Percentiles rank a stretch among this genome's conserved stretches.
These are phyloP conservation scores for Odocoileus virginianus DNA, from an alignment of 2,113 vertebrate species.

Conservation along the genomic window DNA sequence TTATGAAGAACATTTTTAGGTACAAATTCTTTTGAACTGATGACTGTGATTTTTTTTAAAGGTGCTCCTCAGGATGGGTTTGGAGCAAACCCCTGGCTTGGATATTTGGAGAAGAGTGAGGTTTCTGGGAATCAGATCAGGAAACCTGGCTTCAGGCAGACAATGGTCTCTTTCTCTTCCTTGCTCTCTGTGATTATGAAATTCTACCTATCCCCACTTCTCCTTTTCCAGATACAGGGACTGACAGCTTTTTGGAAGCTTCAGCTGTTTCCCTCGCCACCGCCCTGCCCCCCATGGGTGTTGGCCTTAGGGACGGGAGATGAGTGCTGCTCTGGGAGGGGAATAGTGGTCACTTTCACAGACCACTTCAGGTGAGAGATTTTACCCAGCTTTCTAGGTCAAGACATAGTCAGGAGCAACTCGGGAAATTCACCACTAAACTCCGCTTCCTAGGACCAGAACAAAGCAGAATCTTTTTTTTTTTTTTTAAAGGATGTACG, in stretches of 20 bases:
- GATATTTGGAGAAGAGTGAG: background rate
- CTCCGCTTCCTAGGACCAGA: background rate
- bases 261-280: background rate
- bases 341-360: background rate
- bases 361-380: too few relatives aligned
- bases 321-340: background rate
- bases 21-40: background rate
- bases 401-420: background rate
- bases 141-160: background rate
- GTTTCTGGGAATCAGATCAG: background rate
- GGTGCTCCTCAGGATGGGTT: background rate
- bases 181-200: background rate
- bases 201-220: background rate
- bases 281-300: background rate
- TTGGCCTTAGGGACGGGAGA: background rate
- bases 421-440: background rate
- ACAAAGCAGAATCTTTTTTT: too few relatives aligned
- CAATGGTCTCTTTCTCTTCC: background rate
- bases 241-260: background rate
- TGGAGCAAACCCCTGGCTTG: background rate
- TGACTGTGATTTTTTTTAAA: background rate
- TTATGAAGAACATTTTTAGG: background rate
- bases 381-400: background rate
- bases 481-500: background rate
- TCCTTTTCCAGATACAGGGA: background rate